phyloP scores from a whole-genome alignment of 1,140 invertebrate species.

The Drosophila sucinea region DNA sequence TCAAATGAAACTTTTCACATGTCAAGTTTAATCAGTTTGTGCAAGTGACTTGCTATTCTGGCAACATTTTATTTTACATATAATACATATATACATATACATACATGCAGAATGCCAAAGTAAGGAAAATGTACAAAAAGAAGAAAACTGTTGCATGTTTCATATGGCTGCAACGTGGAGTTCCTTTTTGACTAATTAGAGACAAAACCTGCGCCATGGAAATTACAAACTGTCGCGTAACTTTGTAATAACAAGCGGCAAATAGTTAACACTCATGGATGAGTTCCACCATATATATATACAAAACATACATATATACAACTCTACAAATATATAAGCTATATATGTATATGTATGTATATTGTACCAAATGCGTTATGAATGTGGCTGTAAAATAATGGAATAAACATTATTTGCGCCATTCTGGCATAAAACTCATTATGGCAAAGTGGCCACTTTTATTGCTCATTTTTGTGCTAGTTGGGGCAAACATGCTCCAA shows the following conservation, averaged over 20 bases:
- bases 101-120: not conserved
- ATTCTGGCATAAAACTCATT: slow-evolving; percentile 40
- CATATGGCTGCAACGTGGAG: not conserved
- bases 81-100: slow-evolving; percentile 29
- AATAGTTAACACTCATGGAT: not conserved
- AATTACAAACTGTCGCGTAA: slow-evolving; percentile 19
- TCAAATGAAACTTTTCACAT: slow-evolving; percentile 1
- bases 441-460: slow-evolving; percentile 51
- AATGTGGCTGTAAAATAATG: slow-evolving; percentile 37
- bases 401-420: slow-evolving; percentile 34
- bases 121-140: not conserved
- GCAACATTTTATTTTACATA: slow-evolving; percentile 62
- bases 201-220: slow-evolving; percentile 1
- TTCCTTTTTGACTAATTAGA: slow-evolving; percentile 15
- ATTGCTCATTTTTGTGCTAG: slow-evolving; percentile 33
- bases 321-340: not conserved
- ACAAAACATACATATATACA: not conserved
- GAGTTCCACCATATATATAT: not conserved
- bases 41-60: slow-evolving; percentile 62
- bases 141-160: slow-evolving; percentile 10
- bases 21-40: slow-evolving; percentile 65
- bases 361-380: slow-evolving; percentile 8
- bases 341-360: not conserved
- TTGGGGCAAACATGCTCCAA: slow-evolving; percentile 5
- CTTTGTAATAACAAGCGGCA: slow-evolving; percentile 9